phyloP scores from a whole-genome alignment of 2,888 invertebrate genomes.

The Crioceris asparagi region DNA sequence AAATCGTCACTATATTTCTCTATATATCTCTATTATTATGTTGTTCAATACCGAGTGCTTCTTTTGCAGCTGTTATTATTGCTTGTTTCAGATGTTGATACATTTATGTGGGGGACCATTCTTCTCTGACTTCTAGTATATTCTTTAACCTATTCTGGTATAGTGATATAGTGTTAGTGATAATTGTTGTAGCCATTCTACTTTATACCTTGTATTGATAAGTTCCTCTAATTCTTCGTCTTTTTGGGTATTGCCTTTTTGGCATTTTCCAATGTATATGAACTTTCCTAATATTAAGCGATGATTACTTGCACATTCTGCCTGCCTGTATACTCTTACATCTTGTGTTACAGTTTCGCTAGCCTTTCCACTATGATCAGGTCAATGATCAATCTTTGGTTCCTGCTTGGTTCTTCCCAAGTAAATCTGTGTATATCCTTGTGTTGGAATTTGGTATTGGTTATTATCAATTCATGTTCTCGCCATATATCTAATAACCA shows the following conservation, averaged over 20 bases:
- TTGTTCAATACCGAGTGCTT: neutral
- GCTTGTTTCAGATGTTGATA: neutral
- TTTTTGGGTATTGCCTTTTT: neutral
- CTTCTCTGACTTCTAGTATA: neutral
- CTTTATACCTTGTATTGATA: neutral
- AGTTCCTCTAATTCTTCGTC: neutral
- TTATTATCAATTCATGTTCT: neutral
- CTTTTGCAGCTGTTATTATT: neutral
- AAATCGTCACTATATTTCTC: neutral
- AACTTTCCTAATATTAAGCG: slow-evolving; percentile 1
- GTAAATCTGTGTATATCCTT: neutral
- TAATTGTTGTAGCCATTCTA: slow-evolving; percentile 1
- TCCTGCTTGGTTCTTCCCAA: slow-evolving; percentile 1
- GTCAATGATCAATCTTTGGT: slow-evolving; percentile 1
- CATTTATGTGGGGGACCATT: slow-evolving; percentile 1
- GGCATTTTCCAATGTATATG: slow-evolving; percentile 1
- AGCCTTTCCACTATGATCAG: neutral
- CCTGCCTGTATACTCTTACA: slow-evolving; percentile 1
- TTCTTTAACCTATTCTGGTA: slow-evolving; percentile 3
- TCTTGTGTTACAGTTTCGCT: slow-evolving; percentile 1
- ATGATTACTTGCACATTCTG: slow-evolving; percentile 3
- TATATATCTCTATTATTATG: slow-evolving; percentile 1
- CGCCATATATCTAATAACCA: neutral
- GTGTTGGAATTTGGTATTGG: neutral
- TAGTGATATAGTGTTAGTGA: neutral